These are phyloP conservation scores for Anoplius nigerrimus DNA, from an alignment of 2,888 invertebrate genomes.

Conservation along the genomic window DNA sequence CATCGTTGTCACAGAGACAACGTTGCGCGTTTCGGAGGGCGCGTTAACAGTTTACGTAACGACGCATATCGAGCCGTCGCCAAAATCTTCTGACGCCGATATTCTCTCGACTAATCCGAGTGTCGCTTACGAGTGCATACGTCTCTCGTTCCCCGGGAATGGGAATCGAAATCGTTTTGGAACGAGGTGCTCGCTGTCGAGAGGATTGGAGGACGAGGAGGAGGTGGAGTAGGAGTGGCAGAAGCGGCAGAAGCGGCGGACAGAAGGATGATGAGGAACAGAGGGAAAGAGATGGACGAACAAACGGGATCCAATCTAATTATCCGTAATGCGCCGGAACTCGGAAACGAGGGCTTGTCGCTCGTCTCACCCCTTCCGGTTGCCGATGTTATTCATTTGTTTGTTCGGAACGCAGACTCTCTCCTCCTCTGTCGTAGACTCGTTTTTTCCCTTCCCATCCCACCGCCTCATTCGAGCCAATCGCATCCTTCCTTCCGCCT, in stretches of 20 bases:
- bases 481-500: too few species aligned
- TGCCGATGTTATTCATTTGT: slow-evolving; percentile 65
- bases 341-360: slow-evolving; percentile 64
- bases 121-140: slow-evolving; percentile 17
- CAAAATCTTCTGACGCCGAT: too few species aligned
- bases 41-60: slow-evolving; percentile 7
- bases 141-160: slow-evolving; percentile 5
- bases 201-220: slow-evolving; percentile 15
- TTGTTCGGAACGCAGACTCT: slow-evolving; percentile 58
- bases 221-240: slow-evolving; percentile 32
- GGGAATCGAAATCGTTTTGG: slow-evolving; percentile 53
- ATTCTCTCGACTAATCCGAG: too few species aligned
- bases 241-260: slow-evolving; percentile 1
- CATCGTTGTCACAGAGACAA: slow-evolving; percentile 19
- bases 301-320: slow-evolving; percentile 67
- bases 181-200: slow-evolving; percentile 41
- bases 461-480: neutral
- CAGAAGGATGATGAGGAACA: slow-evolving; percentile 8
- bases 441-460: slow-evolving; percentile 7
- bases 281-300: slow-evolving; percentile 24
- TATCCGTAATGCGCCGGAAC: slow-evolving; percentile 68
- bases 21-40: slow-evolving; percentile 16
- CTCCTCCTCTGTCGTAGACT: slow-evolving; percentile 16
- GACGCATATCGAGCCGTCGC: too few species aligned
- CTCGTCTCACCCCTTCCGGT: slow-evolving; percentile 55